Evolutionary conservation across 2,113 vertebrate species (phyloP).

Genomic region (Nycticebus coucang): DNA sequence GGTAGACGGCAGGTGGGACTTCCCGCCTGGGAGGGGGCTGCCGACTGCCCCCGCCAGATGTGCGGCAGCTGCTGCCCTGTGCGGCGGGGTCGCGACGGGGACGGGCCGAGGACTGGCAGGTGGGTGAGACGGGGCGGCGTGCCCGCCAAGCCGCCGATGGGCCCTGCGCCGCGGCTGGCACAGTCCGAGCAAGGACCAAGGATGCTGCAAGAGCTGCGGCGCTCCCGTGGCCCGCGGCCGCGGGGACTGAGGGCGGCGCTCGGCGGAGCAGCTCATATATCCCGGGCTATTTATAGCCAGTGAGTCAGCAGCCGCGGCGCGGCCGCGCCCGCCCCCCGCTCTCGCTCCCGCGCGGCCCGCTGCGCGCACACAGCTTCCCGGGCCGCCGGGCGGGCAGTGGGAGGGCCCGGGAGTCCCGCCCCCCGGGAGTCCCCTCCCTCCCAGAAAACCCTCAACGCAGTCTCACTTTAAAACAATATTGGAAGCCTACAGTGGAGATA

Average conservation of each 20-base stretch:
- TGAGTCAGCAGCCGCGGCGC: conserved; percentile 76
- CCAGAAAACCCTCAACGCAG: background rate
- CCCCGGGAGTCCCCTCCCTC: background rate
- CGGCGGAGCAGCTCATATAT: conserved; percentile 65
- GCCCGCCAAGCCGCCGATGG: background rate
- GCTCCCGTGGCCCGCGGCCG: background rate
- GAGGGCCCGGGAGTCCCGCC: background rate
- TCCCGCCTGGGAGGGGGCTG: conserved; percentile 54
- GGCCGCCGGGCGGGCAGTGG: background rate
- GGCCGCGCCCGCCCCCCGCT: conserved; percentile 50
- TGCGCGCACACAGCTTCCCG: background rate
- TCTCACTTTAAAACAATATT: background rate
- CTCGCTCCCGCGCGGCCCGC: conserved; percentile 1
- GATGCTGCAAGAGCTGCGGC: background rate
- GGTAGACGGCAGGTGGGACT: conserved; percentile 75
- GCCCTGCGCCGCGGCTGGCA: background rate
- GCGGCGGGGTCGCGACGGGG: conserved; percentile 73
- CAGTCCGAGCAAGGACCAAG: rapidly evolving
- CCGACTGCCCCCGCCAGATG: conserved; percentile 73
- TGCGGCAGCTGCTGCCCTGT: conserved; percentile 75
- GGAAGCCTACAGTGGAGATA: background rate
- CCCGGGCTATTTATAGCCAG: conserved; percentile 79
- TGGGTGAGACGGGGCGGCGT: background rate
- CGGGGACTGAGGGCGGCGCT: conserved; percentile 73
- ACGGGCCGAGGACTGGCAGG: conserved; percentile 70